phyloP scores from a whole-genome alignment of 1,140 invertebrate species.

The Sitodiplosis mosellana region DNA sequence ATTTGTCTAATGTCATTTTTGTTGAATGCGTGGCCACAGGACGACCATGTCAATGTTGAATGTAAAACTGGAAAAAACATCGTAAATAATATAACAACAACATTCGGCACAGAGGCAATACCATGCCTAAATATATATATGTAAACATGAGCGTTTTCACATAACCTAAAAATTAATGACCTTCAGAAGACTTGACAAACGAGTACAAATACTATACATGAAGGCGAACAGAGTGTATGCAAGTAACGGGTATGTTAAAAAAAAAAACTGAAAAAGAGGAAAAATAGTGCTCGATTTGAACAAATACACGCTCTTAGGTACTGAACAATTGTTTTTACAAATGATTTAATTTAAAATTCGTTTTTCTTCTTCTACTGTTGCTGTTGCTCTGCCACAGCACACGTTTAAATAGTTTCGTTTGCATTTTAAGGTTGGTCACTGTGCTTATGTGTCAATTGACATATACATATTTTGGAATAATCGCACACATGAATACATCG shows the following conservation, averaged over 20 bases:
- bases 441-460: background rate
- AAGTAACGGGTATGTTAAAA: background rate
- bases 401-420: background rate
- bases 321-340: background rate
- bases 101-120: too few species aligned
- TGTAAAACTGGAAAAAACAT: too few species aligned
- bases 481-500: background rate
- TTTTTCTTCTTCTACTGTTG: background rate
- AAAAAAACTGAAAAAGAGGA: background rate
- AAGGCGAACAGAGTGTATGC: background rate
- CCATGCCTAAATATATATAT: too few species aligned
- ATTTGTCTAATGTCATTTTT: too few species aligned
- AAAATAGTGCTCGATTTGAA: background rate
- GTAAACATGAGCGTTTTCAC: too few species aligned
- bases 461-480: background rate
- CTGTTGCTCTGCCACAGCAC: background rate
- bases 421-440: background rate
- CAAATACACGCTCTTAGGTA: background rate
- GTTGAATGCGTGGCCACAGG: too few species aligned
- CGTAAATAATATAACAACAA: too few species aligned
- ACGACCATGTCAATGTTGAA: too few species aligned
- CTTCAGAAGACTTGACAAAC: background rate
- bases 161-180: background rate
- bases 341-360: background rate
- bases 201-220: background rate